Conservation (phyloP, 2,888 invertebrate species). For the Gerosis bhagava region DNA sequence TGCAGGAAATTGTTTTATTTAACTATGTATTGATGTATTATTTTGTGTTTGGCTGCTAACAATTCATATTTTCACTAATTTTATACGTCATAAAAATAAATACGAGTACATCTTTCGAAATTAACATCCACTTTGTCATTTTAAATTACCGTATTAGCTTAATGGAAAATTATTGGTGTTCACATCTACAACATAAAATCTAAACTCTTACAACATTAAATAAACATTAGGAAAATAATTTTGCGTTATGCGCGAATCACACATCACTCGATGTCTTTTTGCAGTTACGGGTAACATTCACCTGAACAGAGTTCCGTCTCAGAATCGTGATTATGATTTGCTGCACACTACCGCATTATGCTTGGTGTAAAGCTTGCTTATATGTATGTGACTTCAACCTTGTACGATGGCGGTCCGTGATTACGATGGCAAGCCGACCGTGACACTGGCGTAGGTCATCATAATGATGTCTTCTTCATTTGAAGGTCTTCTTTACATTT, state of each 20-base stretch:
- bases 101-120: too few species aligned
- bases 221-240: conserved; percentile 19
- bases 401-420: conserved; percentile 61
- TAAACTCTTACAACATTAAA: conserved; percentile 18
- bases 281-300: conserved; percentile 17
- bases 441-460: conserved; percentile 72
- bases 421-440: conserved; percentile 66
- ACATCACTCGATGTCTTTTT: conserved; percentile 1
- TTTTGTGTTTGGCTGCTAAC: too few species aligned
- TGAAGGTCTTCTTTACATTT: conserved; percentile 13
- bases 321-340: conserved; percentile 29
- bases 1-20: too few species aligned
- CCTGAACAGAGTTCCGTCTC: conserved; percentile 24
- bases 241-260: conserved; percentile 10
- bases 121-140: too few species aligned
- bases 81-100: too few species aligned
- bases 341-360: conserved; percentile 27
- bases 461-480: conserved; percentile 56
- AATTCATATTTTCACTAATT: too few species aligned
- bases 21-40: too few species aligned
- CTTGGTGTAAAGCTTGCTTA: conserved; percentile 54
- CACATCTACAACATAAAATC: neutral
- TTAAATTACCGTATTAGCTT: neutral
- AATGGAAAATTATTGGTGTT: conserved; percentile 4
- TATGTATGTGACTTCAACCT: conserved; percentile 68